Evolutionary conservation across 2,888 invertebrate species (phyloP).

Genomic region (Salticus scenicus): DNA sequence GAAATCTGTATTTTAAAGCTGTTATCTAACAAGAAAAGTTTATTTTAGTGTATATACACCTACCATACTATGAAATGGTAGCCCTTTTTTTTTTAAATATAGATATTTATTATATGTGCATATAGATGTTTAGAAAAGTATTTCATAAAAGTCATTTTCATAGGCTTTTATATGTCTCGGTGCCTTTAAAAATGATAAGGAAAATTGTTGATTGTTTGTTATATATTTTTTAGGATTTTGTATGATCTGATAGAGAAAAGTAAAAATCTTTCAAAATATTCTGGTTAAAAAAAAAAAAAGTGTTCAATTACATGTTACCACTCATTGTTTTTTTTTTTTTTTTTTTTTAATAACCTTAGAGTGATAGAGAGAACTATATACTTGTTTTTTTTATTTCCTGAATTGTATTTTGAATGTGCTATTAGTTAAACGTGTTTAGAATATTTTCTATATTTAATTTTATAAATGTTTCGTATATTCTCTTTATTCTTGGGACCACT

Average conservation of each 20-base stretch:
- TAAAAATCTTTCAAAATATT: too few species aligned
- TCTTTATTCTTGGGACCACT: too few species aligned
- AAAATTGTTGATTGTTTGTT: background rate
- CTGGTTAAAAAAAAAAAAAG: too few species aligned
- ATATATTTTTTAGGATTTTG: background rate
- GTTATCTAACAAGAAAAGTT: conserved; percentile 10
- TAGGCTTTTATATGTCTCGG: background rate
- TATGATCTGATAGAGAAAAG: background rate
- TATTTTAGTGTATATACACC: background rate
- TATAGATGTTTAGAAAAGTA: background rate
- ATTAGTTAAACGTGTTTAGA: too few species aligned
- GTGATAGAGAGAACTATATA: too few species aligned
- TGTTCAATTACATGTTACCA: too few species aligned
- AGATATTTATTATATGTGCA: conserved; percentile 8
- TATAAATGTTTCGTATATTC: too few species aligned
- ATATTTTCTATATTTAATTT: too few species aligned
- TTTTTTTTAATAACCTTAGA: too few species aligned
- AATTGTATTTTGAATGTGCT: too few species aligned
- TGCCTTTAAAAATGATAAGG: background rate
- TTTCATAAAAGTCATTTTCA: background rate
- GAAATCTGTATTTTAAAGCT: conserved; percentile 10
- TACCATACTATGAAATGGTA: background rate
- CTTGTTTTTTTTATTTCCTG: too few species aligned
- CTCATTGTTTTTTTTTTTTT: too few species aligned
- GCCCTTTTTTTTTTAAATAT: background rate